Evolutionary conservation across 2,113 vertebrate species (phyloP), one percentile per base, ranked within the genome.

Genomic region (Desmodus rotundus): DNA sequence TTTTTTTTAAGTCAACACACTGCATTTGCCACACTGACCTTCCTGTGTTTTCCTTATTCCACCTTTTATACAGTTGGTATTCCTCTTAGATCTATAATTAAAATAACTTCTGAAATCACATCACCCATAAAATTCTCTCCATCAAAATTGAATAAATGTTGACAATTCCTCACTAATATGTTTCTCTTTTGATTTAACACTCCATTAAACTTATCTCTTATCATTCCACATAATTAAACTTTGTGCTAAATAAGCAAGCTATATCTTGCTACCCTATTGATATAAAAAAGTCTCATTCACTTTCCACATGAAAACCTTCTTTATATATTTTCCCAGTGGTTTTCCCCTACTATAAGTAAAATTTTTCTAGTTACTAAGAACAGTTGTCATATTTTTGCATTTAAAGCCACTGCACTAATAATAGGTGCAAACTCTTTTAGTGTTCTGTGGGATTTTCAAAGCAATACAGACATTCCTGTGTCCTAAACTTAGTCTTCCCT

Each of bases 131-230:
- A 94, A 86, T 41, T 1, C 14, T 94, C n/a, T 85, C 80, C 45
- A 93, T 86, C 76, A 96, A 61, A 95, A 88, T 26, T 91, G 65
- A 95, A 65, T 86, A 95, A 96, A 78, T 86, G 68, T 80, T 96
- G 92, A 86, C 81, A 45, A 67, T 24, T 96, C 16, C 47, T 33
- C 22, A 94, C 87, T 56, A 93, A 81, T 41, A 82, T 74, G 50
- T 91, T 96, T 92, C 61, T 86, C 19, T 86, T 85, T 83, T 92
- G 88, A 88, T 93, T 97, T 88, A 95, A 96, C 52, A 89, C 50
- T 31, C 50, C 82, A 91, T 94, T 95, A 94, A 63, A 89, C n/a
- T 74, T 94, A 91, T 43, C 58, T 81, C 56, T 93, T 91, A 58
- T 92, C 84, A 94, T 92, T 91, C 36, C 89, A 94, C 58, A 67